Evolutionary conservation across 2,797 vertebrate genomes (phyloP).

Genomic region (Phrynocephalus guinanensis): DNA sequence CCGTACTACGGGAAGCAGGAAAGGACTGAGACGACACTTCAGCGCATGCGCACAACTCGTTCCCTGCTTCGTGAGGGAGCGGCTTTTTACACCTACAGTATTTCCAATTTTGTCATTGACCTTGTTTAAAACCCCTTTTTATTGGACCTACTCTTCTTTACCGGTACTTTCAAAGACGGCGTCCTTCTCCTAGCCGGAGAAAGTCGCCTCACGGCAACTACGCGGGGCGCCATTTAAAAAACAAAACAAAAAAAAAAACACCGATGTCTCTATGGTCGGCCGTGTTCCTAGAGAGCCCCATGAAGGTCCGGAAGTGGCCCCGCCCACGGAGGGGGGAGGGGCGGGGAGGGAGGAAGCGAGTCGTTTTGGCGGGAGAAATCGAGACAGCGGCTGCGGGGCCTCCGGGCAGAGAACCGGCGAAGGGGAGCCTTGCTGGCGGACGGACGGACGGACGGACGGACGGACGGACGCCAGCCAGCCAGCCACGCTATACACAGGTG

Average conservation of each 20-base stretch:
- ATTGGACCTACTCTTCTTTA: neutral
- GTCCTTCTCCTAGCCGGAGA: neutral
- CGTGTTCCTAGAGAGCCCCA: neutral
- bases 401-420: neutral
- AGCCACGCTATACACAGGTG: too few species aligned
- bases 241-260: too few species aligned
- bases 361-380: slow-evolving; percentile 6
- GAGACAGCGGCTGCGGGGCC: neutral
- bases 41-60: neutral
- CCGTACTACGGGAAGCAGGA: rapidly evolving
- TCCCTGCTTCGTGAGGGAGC: too few species aligned
- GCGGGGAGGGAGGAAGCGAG: too few species aligned
- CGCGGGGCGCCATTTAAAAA: too few species aligned
- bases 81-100: neutral
- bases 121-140: neutral
- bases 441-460: neutral
- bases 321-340: neutral
- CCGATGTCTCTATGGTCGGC: neutral
- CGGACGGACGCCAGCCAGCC: too few species aligned
- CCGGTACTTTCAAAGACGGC: neutral
- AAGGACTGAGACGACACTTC: too few species aligned
- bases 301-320: neutral
- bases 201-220: neutral
- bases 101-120: neutral
- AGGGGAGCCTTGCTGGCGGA: neutral